These are phyloP conservation scores for Rhogogaster chlorosoma DNA, from an alignment of 2,888 invertebrate species.

Conservation along the genomic window DNA sequence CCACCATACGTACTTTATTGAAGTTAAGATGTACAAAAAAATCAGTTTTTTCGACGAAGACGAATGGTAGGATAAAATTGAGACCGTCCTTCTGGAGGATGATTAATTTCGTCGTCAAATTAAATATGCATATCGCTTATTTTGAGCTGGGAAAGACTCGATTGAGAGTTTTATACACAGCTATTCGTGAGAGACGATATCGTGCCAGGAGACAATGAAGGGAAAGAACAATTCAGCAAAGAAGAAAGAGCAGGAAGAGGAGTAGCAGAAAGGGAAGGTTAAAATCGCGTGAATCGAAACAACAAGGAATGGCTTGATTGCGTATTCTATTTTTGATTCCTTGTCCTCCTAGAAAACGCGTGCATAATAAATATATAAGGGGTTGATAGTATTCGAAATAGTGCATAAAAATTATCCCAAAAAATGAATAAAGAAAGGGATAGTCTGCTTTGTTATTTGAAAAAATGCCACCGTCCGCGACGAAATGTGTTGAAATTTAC, in stretches of 20 bases:
- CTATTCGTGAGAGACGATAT: constrained; percentile 29
- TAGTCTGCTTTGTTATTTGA: neutral
- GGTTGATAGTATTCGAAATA: neutral
- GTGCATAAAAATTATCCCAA: neutral
- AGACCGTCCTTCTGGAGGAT: neutral
- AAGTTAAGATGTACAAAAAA: neutral
- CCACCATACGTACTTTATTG: neutral
- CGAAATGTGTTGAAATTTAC: neutral
- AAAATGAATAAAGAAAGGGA: neutral
- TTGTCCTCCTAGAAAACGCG: neutral
- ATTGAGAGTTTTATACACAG: neutral
- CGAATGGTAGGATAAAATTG: neutral
- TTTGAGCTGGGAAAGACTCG: neutral
- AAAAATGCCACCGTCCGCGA: neutral
- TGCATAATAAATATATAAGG: neutral
- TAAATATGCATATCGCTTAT: constrained; percentile 13
- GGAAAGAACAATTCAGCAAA: constrained; percentile 26
- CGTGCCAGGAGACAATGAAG: constrained; percentile 41
- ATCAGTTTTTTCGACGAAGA: neutral
- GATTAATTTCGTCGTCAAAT: neutral
- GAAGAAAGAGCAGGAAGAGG: constrained; percentile 1
- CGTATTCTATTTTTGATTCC: constrained; percentile 16
- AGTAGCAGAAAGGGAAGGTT: neutral
- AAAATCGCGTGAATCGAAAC: constrained; percentile 29
- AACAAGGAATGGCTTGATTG: constrained; percentile 27